Conservation (phyloP, 2,888 invertebrate species). For the Zootermopsis nevadensis region DNA sequence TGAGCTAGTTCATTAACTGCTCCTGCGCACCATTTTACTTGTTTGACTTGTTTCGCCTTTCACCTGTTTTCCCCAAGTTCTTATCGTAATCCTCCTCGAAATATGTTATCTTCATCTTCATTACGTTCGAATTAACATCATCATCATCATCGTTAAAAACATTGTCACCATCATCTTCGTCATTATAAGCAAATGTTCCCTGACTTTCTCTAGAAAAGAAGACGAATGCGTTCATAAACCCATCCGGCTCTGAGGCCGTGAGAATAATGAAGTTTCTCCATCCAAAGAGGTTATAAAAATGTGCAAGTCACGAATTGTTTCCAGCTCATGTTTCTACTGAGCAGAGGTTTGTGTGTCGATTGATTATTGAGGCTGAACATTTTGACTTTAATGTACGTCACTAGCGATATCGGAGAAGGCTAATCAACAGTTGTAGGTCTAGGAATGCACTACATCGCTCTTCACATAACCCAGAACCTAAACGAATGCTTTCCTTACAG, state of each 20-base stretch:
- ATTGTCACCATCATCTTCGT: background rate
- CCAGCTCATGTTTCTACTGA: background rate
- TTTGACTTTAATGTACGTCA: too few relatives aligned
- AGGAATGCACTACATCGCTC: too few relatives aligned
- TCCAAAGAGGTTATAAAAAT: constrained; percentile 20
- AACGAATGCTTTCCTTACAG: too few relatives aligned
- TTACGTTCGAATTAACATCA: background rate
- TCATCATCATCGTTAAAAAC: background rate
- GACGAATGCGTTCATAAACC: constrained; percentile 2
- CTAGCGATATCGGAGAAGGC: too few relatives aligned
- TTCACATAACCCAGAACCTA: too few relatives aligned
- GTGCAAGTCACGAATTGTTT: constrained; percentile 3
- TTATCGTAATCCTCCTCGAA: background rate
- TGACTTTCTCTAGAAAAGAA: constrained; percentile 13
- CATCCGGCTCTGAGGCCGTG: background rate
- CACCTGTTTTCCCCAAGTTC: background rate
- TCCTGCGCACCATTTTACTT: background rate
- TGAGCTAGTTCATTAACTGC: too few relatives aligned
- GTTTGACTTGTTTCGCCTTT: background rate
- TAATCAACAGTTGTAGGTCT: too few relatives aligned
- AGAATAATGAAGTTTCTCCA: constrained; percentile 13
- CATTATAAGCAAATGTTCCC: background rate
- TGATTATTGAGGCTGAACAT: too few relatives aligned
- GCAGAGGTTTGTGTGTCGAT: too few relatives aligned
- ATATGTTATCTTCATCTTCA: background rate